phyloP scores from a whole-genome alignment of 1,140 invertebrate species.

The Augochlora pura region DNA sequence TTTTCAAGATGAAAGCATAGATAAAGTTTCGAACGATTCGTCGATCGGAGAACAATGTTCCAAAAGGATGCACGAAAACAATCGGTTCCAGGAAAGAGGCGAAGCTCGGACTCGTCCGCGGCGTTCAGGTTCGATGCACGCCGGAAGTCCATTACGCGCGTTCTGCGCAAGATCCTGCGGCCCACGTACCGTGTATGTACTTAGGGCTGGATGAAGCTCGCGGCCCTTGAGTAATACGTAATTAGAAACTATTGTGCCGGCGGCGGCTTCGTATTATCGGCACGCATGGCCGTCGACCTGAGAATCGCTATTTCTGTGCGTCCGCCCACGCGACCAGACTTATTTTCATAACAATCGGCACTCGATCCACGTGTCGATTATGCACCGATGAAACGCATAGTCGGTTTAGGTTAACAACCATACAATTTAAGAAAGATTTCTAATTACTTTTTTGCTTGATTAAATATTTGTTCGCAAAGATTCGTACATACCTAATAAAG shows the following conservation, averaged over 20 bases:
- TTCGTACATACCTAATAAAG: too few species aligned
- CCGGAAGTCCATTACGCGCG: conserved; percentile 73
- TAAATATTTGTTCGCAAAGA: too few species aligned
- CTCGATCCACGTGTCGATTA: too few species aligned
- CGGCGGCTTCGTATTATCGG: conserved; percentile 15
- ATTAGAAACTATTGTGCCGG: conserved; percentile 41
- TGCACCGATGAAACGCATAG: too few species aligned
- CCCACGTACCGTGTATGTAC: conserved; percentile 53
- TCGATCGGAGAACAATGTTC: not conserved
- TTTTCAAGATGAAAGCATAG: too few species aligned
- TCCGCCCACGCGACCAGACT: not conserved
- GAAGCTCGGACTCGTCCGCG: conserved; percentile 60
- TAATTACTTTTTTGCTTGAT: too few species aligned
- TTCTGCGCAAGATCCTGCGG: conserved; percentile 60
- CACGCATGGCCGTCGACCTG: conserved; percentile 10
- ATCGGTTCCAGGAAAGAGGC: conserved; percentile 51
- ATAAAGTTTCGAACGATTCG: too few species aligned
- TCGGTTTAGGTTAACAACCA: too few species aligned
- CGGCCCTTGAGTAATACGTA: conserved; percentile 33
- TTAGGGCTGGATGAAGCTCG: conserved; percentile 48
- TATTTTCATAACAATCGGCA: not conserved
- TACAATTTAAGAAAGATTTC: too few species aligned
- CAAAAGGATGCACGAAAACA: not conserved
- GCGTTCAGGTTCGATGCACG: conserved; percentile 73
- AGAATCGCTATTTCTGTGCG: not conserved